These are phyloP conservation scores for Cirrhinus mrigala DNA, from an alignment of 2,797 vertebrate genomes.

Conservation along the genomic window DNA sequence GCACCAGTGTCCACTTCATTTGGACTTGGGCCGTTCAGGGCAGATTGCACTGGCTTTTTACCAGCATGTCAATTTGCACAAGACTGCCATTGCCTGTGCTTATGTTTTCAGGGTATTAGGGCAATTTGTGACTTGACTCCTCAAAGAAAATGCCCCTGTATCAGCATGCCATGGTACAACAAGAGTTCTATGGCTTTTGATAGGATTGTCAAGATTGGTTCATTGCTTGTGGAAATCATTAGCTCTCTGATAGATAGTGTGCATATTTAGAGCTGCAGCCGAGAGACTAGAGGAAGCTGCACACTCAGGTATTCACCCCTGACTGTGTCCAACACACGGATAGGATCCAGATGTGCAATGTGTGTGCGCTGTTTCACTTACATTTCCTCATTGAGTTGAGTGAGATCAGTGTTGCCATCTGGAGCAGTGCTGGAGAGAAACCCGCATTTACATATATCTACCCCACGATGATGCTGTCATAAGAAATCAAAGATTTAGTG, in stretches of 20 bases:
- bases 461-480: background rate
- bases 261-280: slow-evolving; percentile 62
- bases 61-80: background rate
- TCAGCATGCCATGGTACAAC: background rate
- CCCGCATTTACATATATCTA: slow-evolving; percentile 13
- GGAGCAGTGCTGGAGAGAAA: background rate
- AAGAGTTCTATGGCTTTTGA: slow-evolving; percentile 26
- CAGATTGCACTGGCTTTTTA: background rate
- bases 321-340: slow-evolving; percentile 62
- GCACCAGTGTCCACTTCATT: background rate
- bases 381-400: slow-evolving; percentile 4
- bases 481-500: background rate
- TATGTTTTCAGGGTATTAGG: background rate
- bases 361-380: slow-evolving; percentile 21
- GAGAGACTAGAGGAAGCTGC: slow-evolving; percentile 54
- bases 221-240: slow-evolving; percentile 68
- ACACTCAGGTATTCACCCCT: slow-evolving; percentile 69
- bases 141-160: background rate
- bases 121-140: background rate
- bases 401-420: slow-evolving; percentile 24
- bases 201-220: slow-evolving; percentile 58
- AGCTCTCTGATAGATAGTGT: slow-evolving; percentile 63
- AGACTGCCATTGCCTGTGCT: no score
- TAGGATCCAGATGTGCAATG: slow-evolving; percentile 73
- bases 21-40: background rate